These are phyloP conservation scores for Istiophorus platypterus DNA, from an alignment of 2,113 vertebrate species.

Conservation along the genomic window DNA sequence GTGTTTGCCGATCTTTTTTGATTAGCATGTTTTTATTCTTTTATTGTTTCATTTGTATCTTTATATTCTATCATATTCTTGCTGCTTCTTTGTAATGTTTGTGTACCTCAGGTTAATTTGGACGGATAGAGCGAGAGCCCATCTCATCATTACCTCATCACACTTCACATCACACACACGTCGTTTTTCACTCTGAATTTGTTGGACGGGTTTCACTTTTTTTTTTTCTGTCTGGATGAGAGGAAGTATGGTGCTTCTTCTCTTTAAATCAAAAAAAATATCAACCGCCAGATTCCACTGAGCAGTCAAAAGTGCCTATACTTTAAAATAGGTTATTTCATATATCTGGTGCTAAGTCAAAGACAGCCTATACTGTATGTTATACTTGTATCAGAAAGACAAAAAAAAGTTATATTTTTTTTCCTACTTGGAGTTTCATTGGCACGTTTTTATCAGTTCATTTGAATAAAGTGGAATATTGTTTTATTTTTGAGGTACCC, in stretches of 20 bases:
- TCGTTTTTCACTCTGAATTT: constrained; percentile 62
- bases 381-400: constrained; percentile 45
- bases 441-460: constrained; percentile 60
- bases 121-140: constrained; percentile 85
- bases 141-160: constrained; percentile 92
- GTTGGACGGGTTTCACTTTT: constrained; percentile 68
- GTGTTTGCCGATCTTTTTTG: constrained; percentile 81
- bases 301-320: constrained; percentile 54
- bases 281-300: constrained; percentile 48
- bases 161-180: constrained; percentile 51
- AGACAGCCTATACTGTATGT: constrained; percentile 49
- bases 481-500: constrained; percentile 70
- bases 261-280: constrained; percentile 47
- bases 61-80: constrained; percentile 80
- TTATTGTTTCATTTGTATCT: constrained; percentile 69
- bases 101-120: constrained; percentile 95
- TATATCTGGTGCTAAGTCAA: constrained; percentile 61
- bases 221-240: constrained; percentile 45
- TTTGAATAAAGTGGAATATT: constrained; percentile 53
- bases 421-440: constrained; percentile 40
- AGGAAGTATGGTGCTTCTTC: constrained; percentile 64
- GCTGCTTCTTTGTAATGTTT: constrained; percentile 87
- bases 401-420: constrained; percentile 37
- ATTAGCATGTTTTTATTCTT: constrained; percentile 83
- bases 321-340: constrained; percentile 51